Conservation (phyloP, 2,797 vertebrate genomes). For the Taeniopygia guttata region DNA sequence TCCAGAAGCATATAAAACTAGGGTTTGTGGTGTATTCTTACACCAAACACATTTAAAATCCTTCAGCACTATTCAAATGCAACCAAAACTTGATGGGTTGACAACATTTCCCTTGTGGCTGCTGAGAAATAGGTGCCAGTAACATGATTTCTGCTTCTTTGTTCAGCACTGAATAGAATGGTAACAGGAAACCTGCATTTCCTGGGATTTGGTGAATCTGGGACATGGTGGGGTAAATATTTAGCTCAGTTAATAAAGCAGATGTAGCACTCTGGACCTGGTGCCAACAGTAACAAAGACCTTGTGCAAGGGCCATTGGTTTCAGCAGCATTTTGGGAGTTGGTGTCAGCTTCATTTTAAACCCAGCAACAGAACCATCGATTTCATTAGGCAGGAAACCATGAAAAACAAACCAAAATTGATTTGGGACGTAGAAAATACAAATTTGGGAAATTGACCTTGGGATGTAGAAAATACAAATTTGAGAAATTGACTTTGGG, state of each 20-base stretch:
- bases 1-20: background rate
- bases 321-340: background rate
- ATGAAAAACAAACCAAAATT: background rate
- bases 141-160: background rate
- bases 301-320: background rate
- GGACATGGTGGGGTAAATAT: background rate
- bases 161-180: background rate
- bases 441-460: background rate
- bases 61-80: background rate
- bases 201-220: background rate
- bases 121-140: background rate
- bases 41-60: background rate
- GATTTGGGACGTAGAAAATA: background rate
- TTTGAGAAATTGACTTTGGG: background rate
- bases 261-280: background rate
- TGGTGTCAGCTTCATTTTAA: background rate
- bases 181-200: background rate
- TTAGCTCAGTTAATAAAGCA: background rate
- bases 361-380: background rate
- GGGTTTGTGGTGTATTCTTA: background rate
- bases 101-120: background rate
- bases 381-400: background rate
- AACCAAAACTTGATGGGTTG: accelerated
- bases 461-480: background rate
- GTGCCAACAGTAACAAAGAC: background rate